Evolutionary conservation across 2,113 vertebrate genomes (phyloP).

Genomic region (Cheilinus undulatus): DNA sequence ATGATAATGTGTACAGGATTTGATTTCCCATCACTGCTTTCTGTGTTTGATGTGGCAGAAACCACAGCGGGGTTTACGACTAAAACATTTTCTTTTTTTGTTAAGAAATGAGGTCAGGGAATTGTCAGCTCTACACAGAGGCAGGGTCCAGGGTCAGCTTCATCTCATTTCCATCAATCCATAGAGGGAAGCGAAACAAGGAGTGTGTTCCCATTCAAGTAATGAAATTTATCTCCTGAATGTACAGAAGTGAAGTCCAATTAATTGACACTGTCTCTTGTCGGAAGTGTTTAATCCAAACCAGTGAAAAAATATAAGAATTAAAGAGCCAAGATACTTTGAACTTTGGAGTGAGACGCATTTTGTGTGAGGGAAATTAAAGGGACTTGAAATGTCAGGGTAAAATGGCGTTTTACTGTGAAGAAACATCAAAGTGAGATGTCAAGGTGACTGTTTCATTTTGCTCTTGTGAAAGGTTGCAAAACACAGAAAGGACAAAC

Average conservation of each 20-base stretch:
- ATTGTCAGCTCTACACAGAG: slow-evolving; percentile 48
- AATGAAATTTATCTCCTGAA: slow-evolving; percentile 63
- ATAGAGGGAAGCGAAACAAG: slow-evolving; percentile 52
- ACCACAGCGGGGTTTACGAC: slow-evolving; percentile 19
- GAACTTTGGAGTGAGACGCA: slow-evolving; percentile 31
- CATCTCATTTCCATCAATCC: slow-evolving; percentile 74
- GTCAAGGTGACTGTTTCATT: slow-evolving; percentile 67
- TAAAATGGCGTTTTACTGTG: slow-evolving; percentile 49
- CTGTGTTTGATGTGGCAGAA: slow-evolving; percentile 25
- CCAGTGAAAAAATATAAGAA: slow-evolving; percentile 29
- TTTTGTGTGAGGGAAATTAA: slow-evolving; percentile 45
- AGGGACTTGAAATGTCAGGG: slow-evolving; percentile 56
- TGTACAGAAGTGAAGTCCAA: slow-evolving; percentile 58
- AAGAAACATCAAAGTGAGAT: slow-evolving; percentile 56
- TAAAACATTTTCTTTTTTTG: slow-evolving; percentile 48
- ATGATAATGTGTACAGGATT: slow-evolving; percentile 41
- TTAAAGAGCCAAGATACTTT: slow-evolving; percentile 39
- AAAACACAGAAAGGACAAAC: slow-evolving; percentile 45
- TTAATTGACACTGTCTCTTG: slow-evolving; percentile 69
- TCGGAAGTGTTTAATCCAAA: slow-evolving; percentile 51
- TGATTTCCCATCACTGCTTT: slow-evolving; percentile 43
- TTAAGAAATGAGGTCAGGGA: slow-evolving; percentile 71
- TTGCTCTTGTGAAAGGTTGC: slow-evolving; percentile 58
- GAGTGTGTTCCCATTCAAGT: slow-evolving; percentile 54
- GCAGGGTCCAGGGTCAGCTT: slow-evolving; percentile 56